Evolutionary conservation across 2,888 invertebrate species (phyloP).

Genomic region (Ellobium chinense): DNA sequence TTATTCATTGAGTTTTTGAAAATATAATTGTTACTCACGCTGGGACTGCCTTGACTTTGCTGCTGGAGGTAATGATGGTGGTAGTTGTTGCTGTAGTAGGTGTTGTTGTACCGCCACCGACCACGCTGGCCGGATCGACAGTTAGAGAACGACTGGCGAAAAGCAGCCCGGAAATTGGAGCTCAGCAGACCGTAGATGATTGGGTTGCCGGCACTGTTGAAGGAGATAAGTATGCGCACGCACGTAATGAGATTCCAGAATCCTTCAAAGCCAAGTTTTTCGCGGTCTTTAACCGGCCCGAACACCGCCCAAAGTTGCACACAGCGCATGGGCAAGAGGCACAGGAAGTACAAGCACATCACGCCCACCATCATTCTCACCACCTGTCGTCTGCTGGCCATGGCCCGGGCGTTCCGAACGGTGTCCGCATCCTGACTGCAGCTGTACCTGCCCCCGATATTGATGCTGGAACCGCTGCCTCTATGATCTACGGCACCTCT

Average conservation of each 20-base stretch:
- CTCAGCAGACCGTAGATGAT: conserved; percentile 95
- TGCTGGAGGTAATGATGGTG: not conserved
- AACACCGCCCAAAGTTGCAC: conserved; percentile 92
- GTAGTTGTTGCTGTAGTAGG: not conserved
- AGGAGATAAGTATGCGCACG: conserved; percentile 88
- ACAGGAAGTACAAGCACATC: conserved; percentile 90
- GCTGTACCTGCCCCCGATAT: not conserved
- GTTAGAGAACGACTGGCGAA: conserved; percentile 35
- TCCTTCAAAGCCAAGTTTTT: conserved; percentile 87
- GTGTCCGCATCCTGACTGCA: conserved; percentile 3
- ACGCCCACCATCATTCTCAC: conserved; percentile 65
- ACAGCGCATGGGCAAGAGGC: conserved; percentile 91
- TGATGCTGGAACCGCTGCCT: not conserved
- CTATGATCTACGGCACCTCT: not conserved
- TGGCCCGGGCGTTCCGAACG: conserved; percentile 32
- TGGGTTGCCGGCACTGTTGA: conserved; percentile 94
- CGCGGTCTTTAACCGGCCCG: conserved; percentile 85
- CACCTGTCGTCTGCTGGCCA: conserved; percentile 58
- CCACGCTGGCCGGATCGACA: not conserved
- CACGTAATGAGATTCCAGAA: conserved; percentile 92
- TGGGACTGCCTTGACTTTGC: not conserved
- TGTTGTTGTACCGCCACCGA: not conserved
- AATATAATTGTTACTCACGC: not conserved
- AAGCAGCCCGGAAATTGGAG: conserved; percentile 88
- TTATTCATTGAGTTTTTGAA: too few species aligned